phyloP scores from a whole-genome alignment of 2,888 invertebrate species.

The Siphlonurus alternatus region DNA sequence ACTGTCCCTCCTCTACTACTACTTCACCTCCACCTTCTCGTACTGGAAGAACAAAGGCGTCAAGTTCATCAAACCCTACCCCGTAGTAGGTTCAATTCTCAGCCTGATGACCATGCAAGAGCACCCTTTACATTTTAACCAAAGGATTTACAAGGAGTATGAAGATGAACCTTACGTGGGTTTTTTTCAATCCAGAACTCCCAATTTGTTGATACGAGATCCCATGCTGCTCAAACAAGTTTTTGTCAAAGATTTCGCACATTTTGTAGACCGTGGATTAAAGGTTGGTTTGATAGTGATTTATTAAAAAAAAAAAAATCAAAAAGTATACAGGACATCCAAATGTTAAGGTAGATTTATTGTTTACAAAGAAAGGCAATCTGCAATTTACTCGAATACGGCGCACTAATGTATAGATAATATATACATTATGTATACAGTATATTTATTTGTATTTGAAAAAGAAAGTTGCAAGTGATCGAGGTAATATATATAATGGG shows the following conservation, averaged over 20 bases:
- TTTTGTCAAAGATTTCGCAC: conserved; percentile 11
- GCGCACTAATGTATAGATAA: too few species aligned
- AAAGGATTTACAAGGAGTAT: conserved; percentile 7
- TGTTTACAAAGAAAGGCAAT: too few species aligned
- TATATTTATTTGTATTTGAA: too few species aligned
- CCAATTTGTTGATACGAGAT: conserved; percentile 12
- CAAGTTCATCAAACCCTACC: conserved; percentile 6
- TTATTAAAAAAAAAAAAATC: too few species aligned
- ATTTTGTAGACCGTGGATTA: conserved; percentile 8
- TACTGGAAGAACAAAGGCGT: conserved; percentile 12
- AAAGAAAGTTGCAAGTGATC: too few species aligned
- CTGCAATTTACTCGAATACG: too few species aligned
- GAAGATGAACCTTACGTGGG: conserved; percentile 9
- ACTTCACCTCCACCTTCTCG: conserved; percentile 7
- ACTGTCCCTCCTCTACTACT: conserved; percentile 1
- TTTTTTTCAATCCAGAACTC: conserved; percentile 11
- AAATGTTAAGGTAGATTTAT: too few species aligned
- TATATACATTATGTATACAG: too few species aligned
- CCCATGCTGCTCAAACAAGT: conserved; percentile 13
- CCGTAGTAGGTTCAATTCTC: conserved; percentile 10
- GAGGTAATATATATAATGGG: too few species aligned
- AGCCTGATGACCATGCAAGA: conserved; percentile 7
- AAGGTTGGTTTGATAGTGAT: too few species aligned
- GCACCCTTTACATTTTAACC: conserved; percentile 5
- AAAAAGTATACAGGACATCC: too few species aligned